Base-by-base conservation (phyloP, 2,113 vertebrate species). In the Typhlomys cinereus region DNA sequence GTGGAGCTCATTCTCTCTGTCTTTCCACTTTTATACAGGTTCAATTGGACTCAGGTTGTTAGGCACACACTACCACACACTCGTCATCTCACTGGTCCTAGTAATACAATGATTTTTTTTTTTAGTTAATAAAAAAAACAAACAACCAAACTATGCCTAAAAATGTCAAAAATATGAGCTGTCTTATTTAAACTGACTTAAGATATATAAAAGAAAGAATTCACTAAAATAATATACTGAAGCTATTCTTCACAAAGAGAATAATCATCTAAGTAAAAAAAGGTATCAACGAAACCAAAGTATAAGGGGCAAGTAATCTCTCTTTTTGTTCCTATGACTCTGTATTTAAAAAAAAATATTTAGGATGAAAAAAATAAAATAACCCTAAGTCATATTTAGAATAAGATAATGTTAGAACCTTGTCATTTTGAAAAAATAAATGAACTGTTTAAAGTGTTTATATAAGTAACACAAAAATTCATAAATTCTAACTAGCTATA, bases 271-370 rank as follows among this genome's bases (percentile, higher is more conserved):
- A 36, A 29, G 13, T 88, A 78, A 52, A n/a, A n/a, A 74, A 83
- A 66, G 31, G 29, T 48, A 86, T 50, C 18, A 85, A 50, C 73
- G 90, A 94, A 79, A 90, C 50, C 31, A 95, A 82, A 82, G 27
- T 0, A 9, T 62, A 71, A 31, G 8, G 23, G 4, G 25, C 5
- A 80, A 29, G n/a, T 39, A 57, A 87, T 1, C 23, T 62, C 1
- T 83, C 5, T 67, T 92, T 81, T 88, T 62, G 83, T 52, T 27
- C 75, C 11, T 52, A 85, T 23, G 41, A 59, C 75, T 92, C n/a
- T 75, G 71, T 78, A 69, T 64, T 62, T n/a, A n/a, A 87, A 36
- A 27, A 3, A 81, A 84, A 9, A 92, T 75, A 29, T 13, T 67
- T 76, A 18, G 86, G 36, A 52, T 15, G 27, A 66, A 4, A 54